Percentiles rank a stretch among this genome's conserved stretches.
Evolutionary conservation across 2,797 vertebrate species (phyloP).

Genomic region (Lates japonicus): DNA sequence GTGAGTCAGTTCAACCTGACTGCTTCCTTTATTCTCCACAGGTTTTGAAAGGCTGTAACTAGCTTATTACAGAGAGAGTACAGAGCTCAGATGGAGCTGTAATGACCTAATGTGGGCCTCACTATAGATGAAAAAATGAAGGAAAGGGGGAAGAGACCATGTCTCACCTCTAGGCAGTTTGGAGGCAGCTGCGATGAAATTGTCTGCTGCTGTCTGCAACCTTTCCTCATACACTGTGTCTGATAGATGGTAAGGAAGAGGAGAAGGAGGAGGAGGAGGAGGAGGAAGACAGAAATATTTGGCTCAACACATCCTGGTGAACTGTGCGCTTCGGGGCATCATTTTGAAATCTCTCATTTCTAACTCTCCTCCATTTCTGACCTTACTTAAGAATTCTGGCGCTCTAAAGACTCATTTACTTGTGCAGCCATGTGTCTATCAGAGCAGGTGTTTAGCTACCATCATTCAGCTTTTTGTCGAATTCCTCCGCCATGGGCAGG

Average conservation of each 20-base stretch:
- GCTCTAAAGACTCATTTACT: constrained; percentile 47
- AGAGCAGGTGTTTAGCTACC: constrained; percentile 63
- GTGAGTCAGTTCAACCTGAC: constrained; percentile 37
- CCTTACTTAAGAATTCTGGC: constrained; percentile 34
- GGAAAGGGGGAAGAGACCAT: constrained; percentile 54
- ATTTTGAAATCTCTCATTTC: constrained; percentile 63
- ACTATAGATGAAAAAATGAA: constrained; percentile 72
- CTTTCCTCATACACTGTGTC: constrained; percentile 79
- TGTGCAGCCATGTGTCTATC: constrained; percentile 9
- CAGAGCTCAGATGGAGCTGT: constrained; percentile 70
- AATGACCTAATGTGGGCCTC: constrained; percentile 67
- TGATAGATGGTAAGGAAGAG: constrained; percentile 65
- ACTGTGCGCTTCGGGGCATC: constrained; percentile 63
- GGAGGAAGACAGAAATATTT: constrained; percentile 64
- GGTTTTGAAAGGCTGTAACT: constrained; percentile 57
- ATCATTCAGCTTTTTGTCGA: constrained; percentile 61
- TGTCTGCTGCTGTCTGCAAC: constrained; percentile 82
- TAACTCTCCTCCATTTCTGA: constrained; percentile 40
- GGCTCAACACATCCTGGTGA: constrained; percentile 61
- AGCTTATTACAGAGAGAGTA: constrained; percentile 59
- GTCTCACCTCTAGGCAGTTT: constrained; percentile 87
- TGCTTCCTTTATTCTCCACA: constrained; percentile 38
- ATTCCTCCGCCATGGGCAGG: constrained; percentile 73
- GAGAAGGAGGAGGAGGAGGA: constrained; percentile 16
- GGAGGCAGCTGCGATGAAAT: constrained; percentile 82